These are phyloP conservation scores for Psix sp. DNA, from an alignment of 1,140 invertebrate genomes.

Conservation along the genomic window DNA sequence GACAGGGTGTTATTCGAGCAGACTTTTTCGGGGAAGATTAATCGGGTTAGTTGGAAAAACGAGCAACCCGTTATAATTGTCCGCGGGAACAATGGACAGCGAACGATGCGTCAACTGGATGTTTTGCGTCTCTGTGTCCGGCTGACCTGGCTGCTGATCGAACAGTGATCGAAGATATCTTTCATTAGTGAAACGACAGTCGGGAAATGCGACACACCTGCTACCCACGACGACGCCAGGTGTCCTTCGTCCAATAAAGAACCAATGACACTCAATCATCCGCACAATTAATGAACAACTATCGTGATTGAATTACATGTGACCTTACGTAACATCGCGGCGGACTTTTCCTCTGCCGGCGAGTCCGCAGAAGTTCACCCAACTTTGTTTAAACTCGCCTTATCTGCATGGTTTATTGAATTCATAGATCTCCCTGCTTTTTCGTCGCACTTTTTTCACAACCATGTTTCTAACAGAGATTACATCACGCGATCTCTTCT, in stretches of 20 bases:
- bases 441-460: no score
- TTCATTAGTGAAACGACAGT: conserved; percentile 60
- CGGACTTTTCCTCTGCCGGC: no score
- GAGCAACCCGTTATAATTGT: conserved; percentile 33
- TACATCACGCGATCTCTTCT: no score
- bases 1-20: conserved; percentile 9
- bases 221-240: conserved; percentile 51
- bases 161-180: conserved; percentile 72
- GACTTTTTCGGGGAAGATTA: conserved; percentile 19
- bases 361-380: conserved; percentile 6
- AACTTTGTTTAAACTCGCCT: conserved; percentile 3
- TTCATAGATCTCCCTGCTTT: no score
- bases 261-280: no score
- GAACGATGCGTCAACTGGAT: conserved; percentile 52
- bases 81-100: conserved; percentile 23
- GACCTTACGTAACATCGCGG: no score
- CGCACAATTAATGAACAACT: no score
- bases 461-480: no score
- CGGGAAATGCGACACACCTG: conserved; percentile 66
- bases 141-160: conserved; percentile 4
- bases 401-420: no score
- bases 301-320: conserved; percentile 12
- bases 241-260: no score
- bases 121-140: conserved; percentile 22
- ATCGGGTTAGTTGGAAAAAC: conserved; percentile 13